Percentiles rank a stretch among this genome's conserved stretches.
These are phyloP conservation scores for Drosophila anomelani DNA, from an alignment of 2,888 invertebrate genomes.

Conservation along the genomic window DNA sequence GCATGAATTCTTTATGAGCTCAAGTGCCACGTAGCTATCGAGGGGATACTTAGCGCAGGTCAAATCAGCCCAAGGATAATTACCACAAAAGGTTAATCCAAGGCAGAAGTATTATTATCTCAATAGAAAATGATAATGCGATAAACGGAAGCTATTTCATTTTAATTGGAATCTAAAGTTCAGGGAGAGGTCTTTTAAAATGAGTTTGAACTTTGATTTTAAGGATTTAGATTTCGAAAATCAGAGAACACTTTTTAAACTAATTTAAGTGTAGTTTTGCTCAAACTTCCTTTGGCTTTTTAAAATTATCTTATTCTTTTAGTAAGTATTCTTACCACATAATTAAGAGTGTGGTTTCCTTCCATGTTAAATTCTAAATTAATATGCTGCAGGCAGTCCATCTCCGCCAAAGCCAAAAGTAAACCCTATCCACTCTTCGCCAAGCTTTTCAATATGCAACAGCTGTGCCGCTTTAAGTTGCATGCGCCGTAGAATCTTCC, in stretches of 20 bases:
- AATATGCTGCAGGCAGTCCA: slow-evolving; percentile 1
- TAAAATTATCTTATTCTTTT: no score
- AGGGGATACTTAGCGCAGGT: slow-evolving; percentile 12
- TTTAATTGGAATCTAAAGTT: slow-evolving; percentile 4
- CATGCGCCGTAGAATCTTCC: slow-evolving; percentile 11
- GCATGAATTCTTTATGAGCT: slow-evolving; percentile 32
- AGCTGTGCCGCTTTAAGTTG: slow-evolving; percentile 36
- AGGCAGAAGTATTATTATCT: slow-evolving; percentile 13
- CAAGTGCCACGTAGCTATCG: slow-evolving; percentile 5
- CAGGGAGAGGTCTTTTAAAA: background rate
- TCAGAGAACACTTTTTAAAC: background rate
- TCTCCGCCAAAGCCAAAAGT: slow-evolving; percentile 3
- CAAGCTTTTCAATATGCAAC: slow-evolving; percentile 36
- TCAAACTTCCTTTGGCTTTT: background rate
- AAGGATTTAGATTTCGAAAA: background rate
- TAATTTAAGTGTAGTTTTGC: background rate
- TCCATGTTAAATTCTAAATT: background rate
- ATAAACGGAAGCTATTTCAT: background rate
- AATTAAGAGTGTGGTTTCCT: background rate
- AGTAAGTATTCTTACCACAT: background rate
- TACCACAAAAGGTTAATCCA: slow-evolving; percentile 28
- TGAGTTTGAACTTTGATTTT: background rate
- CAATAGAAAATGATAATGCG: background rate
- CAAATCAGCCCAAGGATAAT: slow-evolving; percentile 3
- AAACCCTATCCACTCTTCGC: background rate